phyloP scores from a whole-genome alignment of 2,797 vertebrate species.

The Sphenodon punctatus region DNA sequence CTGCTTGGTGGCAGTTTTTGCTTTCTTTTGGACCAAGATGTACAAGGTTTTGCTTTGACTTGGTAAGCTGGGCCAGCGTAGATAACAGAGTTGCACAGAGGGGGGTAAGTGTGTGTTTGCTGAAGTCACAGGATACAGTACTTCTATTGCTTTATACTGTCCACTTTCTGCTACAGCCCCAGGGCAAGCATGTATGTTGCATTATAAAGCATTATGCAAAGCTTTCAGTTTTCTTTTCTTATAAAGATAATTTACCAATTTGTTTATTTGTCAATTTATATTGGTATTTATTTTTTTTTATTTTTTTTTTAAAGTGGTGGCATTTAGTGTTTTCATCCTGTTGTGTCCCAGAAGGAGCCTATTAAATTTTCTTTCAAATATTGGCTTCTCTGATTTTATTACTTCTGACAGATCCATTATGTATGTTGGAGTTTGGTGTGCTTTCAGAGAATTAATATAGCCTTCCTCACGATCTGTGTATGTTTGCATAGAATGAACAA shows the following conservation, averaged over 20 bases:
- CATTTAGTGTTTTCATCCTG: slow-evolving; percentile 49
- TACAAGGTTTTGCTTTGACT: neutral
- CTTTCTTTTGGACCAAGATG: neutral
- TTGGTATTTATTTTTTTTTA: slow-evolving; percentile 49
- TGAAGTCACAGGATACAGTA: neutral
- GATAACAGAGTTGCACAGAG: neutral
- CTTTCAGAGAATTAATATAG: slow-evolving; percentile 70
- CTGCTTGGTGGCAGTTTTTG: neutral
- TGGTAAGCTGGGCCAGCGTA: slow-evolving; percentile 5
- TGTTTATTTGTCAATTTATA: slow-evolving; percentile 50
- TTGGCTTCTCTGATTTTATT: slow-evolving; percentile 67
- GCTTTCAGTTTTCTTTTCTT: neutral
- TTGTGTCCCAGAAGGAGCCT: slow-evolving; percentile 54
- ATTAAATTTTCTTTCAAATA: slow-evolving; percentile 48
- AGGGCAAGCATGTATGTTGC: neutral
- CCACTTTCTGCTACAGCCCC: neutral
- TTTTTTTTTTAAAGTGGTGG: neutral
- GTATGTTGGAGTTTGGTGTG: slow-evolving; percentile 56
- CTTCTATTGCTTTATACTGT: slow-evolving; percentile 26
- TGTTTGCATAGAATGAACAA: slow-evolving; percentile 69
- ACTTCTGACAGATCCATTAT: slow-evolving; percentile 63
- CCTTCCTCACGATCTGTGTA: slow-evolving; percentile 54
- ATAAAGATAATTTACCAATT: slow-evolving; percentile 10
- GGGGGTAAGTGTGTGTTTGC: neutral
- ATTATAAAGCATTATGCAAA: slow-evolving; percentile 17